A percentile compares a stretch with the other conserved stretches of the same genome.
Conservation (phyloP, 2,113 vertebrate species). For the Esox niger region DNA sequence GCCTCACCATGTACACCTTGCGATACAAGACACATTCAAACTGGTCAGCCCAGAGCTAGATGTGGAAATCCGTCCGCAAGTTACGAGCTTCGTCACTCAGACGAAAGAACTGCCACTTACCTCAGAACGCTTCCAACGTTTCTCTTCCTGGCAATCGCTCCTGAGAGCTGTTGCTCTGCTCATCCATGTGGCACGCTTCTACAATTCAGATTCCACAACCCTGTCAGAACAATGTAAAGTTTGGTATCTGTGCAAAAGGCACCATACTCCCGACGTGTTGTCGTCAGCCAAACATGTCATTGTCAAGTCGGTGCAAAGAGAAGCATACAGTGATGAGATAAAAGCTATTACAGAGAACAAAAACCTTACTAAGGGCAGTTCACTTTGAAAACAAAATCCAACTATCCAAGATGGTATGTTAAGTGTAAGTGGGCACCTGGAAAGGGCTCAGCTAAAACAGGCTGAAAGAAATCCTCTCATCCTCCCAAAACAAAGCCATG, state of each 20-base stretch:
- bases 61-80: conserved; percentile 5
- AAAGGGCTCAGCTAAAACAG: conserved; percentile 5
- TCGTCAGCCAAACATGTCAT: conserved; percentile 9
- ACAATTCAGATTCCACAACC: not conserved
- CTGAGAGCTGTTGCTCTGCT: conserved; percentile 8
- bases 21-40: not conserved
- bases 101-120: not conserved
- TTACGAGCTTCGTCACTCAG: not conserved
- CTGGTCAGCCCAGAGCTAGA: conserved; percentile 9
- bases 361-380: conserved; percentile 5
- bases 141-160: conserved; percentile 14
- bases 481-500: not conserved
- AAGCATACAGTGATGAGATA: conserved; percentile 3
- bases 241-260: conserved; percentile 16
- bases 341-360: not conserved
- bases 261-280: not conserved
- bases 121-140: not conserved
- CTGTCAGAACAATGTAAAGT: not conserved
- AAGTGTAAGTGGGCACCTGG: conserved; percentile 8
- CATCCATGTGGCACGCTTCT: conserved; percentile 3
- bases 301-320: not conserved
- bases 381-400: conserved; percentile 9
- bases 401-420: not conserved
- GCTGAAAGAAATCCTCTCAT: conserved; percentile 24
- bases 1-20: not conserved